A percentile compares a stretch with the other conserved stretches of the same genome.
phyloP scores from a whole-genome alignment of 1,140 invertebrate species.

The Drosophila parvula region DNA sequence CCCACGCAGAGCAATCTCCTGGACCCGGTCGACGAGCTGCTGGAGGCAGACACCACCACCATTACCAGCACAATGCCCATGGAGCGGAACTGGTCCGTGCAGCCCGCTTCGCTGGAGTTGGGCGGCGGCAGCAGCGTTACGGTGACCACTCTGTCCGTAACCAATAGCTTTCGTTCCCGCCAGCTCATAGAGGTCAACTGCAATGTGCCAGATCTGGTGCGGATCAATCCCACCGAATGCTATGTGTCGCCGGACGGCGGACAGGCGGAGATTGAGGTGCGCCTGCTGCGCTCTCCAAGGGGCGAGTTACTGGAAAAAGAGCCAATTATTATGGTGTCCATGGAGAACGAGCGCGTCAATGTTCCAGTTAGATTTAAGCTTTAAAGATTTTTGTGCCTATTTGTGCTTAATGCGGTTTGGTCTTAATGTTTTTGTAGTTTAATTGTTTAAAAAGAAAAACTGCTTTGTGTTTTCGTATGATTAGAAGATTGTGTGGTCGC shows the following conservation, averaged over 20 bases:
- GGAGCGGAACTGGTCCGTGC: slow-evolving; percentile 67
- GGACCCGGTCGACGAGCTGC: slow-evolving; percentile 69
- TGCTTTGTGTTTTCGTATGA: neutral
- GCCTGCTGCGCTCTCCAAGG: slow-evolving; percentile 25
- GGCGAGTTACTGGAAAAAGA: slow-evolving; percentile 35
- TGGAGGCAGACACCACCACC: slow-evolving; percentile 58
- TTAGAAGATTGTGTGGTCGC: neutral
- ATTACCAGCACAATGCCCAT: slow-evolving; percentile 34
- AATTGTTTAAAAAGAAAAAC: slow-evolving; percentile 1
- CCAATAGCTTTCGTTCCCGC: slow-evolving; percentile 62
- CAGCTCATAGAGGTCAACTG: slow-evolving; percentile 74
- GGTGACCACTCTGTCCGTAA: slow-evolving; percentile 44
- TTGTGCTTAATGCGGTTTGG: slow-evolving; percentile 1
- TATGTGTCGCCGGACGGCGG: slow-evolving; percentile 73
- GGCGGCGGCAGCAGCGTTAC: slow-evolving; percentile 2
- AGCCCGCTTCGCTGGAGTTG: slow-evolving; percentile 50
- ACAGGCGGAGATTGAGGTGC: slow-evolving; percentile 60
- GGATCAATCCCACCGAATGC: slow-evolving; percentile 63
- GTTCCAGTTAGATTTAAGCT: slow-evolving; percentile 68
- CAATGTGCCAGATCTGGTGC: slow-evolving; percentile 54
- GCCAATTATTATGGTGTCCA: slow-evolving; percentile 55
- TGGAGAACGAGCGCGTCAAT: slow-evolving; percentile 76
- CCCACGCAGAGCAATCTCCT: slow-evolving; percentile 60
- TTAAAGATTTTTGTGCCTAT: slow-evolving; percentile 37
- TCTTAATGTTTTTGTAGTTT: slow-evolving; percentile 2